phyloP scores from a whole-genome alignment of 2,888 invertebrate genomes.

The Drosophila rubida region DNA sequence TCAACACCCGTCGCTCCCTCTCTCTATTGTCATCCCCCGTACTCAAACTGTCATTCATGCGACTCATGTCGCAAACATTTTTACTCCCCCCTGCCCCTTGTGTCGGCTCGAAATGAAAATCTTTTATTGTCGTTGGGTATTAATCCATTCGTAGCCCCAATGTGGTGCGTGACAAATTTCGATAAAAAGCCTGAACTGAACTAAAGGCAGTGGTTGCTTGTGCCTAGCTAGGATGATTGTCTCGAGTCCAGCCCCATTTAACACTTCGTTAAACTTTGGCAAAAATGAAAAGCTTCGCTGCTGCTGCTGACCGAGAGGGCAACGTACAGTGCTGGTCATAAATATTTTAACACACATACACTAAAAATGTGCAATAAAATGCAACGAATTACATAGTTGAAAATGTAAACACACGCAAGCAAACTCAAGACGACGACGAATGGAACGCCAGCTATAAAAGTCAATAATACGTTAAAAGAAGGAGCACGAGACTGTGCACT shows the following conservation, averaged over 20 bases:
- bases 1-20: background rate
- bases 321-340: slow-evolving; percentile 54
- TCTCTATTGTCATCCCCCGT: background rate
- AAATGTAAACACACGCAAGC: slow-evolving; percentile 73
- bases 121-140: slow-evolving; percentile 73
- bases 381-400: slow-evolving; percentile 80
- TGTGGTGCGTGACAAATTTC: slow-evolving; percentile 80
- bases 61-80: slow-evolving; percentile 78
- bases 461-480: slow-evolving; percentile 63
- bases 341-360: slow-evolving; percentile 65
- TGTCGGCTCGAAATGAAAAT: slow-evolving; percentile 72
- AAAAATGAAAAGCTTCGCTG: slow-evolving; percentile 53
- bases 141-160: slow-evolving; percentile 73
- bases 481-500: slow-evolving; percentile 29
- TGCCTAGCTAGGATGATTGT: slow-evolving; percentile 25
- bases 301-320: slow-evolving; percentile 30
- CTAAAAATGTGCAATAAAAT: slow-evolving; percentile 70
- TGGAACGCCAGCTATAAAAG: slow-evolving; percentile 65
- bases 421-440: slow-evolving; percentile 42
- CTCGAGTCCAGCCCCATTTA: slow-evolving; percentile 56
- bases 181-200: slow-evolving; percentile 64
- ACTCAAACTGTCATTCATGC: slow-evolving; percentile 78
- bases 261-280: slow-evolving; percentile 75
- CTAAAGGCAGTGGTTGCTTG: background rate
- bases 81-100: slow-evolving; percentile 38